Conservation (phyloP, 2,888 invertebrate genomes). For the Latheticus oryzae region DNA sequence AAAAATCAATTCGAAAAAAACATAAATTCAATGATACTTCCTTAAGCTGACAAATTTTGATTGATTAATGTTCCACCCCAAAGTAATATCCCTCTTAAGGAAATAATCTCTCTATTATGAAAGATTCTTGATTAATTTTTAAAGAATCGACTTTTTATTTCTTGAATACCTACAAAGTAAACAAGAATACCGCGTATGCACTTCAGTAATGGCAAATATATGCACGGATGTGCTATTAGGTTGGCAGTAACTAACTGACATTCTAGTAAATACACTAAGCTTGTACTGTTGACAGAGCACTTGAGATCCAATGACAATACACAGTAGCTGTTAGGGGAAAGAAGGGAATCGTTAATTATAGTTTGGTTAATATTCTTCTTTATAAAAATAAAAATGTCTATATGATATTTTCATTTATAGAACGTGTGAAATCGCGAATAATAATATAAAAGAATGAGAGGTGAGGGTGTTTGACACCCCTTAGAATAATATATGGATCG, state of each 20-base stretch:
- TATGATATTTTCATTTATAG: conserved; percentile 13
- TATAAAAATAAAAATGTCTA: conserved; percentile 12
- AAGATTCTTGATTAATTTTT: no score
- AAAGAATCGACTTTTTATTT: no score
- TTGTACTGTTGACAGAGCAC: conserved; percentile 65
- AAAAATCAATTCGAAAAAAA: background rate
- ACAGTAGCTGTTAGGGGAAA: conserved; percentile 42
- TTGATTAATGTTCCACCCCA: conserved; percentile 3
- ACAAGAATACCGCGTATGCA: conserved; percentile 20
- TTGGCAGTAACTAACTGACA: conserved; percentile 57
- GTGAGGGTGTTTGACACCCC: conserved; percentile 27
- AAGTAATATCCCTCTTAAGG: conserved; percentile 9
- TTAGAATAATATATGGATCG: no score
- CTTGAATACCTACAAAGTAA: background rate
- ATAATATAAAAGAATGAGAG: background rate
- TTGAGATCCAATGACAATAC: conserved; percentile 66
- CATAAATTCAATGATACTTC: no score
- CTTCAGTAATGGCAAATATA: conserved; percentile 35
- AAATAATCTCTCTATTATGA: no score
- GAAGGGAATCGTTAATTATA: conserved; percentile 30
- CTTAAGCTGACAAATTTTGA: conserved; percentile 5
- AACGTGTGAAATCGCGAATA: conserved; percentile 23
- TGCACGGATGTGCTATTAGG: conserved; percentile 43
- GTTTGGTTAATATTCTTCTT: no score
- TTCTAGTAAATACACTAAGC: conserved; percentile 63